Conservation (phyloP, 2,113 vertebrate species). For the Crotalus horridus region DNA sequence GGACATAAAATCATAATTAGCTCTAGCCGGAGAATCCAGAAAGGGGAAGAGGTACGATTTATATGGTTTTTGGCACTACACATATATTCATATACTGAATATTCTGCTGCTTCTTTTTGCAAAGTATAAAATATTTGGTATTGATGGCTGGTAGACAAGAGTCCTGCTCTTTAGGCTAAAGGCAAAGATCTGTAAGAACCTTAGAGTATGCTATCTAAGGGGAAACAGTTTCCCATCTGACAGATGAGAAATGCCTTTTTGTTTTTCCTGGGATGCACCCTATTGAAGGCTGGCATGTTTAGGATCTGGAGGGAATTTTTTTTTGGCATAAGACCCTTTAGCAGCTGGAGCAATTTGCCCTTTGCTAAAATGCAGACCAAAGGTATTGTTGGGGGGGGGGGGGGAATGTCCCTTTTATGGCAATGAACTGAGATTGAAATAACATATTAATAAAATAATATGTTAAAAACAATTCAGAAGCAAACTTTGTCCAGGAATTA, state of each 20-base stretch:
- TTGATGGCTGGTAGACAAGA: neutral
- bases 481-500: neutral
- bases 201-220: neutral
- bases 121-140: neutral
- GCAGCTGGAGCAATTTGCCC: neutral
- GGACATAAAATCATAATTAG: slow-evolving; percentile 98
- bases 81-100: neutral
- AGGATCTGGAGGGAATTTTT: neutral
- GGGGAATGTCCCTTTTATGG: neutral
- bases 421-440: neutral
- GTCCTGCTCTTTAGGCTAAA: neutral
- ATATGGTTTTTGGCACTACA: rapidly evolving
- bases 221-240: neutral
- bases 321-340: neutral
- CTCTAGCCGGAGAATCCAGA: slow-evolving; percentile 93
- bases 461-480: neutral
- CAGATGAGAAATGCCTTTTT: neutral
- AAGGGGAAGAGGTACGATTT: slow-evolving; percentile 87
- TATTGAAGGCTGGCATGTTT: neutral
- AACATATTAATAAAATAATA: neutral
- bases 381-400: neutral
- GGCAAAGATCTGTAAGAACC: neutral
- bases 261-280: neutral
- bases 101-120: neutral
- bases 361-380: neutral